Conservation (phyloP, 2,797 vertebrate genomes). For the Tokudaia tokunoshimensis region DNA sequence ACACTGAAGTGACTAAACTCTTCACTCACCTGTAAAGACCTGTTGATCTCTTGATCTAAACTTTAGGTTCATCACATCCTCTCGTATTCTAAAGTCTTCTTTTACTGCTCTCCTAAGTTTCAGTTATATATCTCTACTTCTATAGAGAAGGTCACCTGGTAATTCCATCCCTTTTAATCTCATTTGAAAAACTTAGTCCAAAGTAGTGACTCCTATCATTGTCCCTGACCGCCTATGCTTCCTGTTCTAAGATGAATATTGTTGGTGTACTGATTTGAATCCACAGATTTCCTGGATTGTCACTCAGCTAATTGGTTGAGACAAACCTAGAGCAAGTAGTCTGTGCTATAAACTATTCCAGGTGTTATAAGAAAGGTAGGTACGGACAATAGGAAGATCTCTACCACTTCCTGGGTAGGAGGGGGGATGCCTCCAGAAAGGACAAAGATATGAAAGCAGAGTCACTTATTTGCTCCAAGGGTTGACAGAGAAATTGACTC, state of each 20-base stretch:
- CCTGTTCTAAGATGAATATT: not conserved
- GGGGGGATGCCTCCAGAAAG: not conserved
- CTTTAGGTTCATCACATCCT: not conserved
- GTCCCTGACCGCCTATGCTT: no score
- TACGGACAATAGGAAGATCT: not conserved
- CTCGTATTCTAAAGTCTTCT: conserved; percentile 3
- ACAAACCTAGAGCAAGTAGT: not conserved
- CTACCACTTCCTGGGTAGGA: not conserved
- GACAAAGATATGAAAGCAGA: not conserved
- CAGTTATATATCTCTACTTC: not conserved
- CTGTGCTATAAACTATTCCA: not conserved
- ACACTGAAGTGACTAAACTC: not conserved
- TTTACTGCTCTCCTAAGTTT: not conserved
- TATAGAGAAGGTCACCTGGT: accelerated
- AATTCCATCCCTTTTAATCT: not conserved
- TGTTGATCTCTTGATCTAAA: not conserved
- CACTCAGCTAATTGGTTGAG: not conserved
- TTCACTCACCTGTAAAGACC: not conserved
- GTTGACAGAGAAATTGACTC: not conserved
- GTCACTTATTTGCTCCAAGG: not conserved
- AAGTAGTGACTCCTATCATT: not conserved
- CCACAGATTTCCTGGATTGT: not conserved
- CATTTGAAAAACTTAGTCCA: not conserved
- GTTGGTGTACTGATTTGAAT: not conserved
- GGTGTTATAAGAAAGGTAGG: not conserved